Conservation (phyloP, 37 sponge, comb jelly and placozoan genomes). For the Cliona cf. orientalis region DNA sequence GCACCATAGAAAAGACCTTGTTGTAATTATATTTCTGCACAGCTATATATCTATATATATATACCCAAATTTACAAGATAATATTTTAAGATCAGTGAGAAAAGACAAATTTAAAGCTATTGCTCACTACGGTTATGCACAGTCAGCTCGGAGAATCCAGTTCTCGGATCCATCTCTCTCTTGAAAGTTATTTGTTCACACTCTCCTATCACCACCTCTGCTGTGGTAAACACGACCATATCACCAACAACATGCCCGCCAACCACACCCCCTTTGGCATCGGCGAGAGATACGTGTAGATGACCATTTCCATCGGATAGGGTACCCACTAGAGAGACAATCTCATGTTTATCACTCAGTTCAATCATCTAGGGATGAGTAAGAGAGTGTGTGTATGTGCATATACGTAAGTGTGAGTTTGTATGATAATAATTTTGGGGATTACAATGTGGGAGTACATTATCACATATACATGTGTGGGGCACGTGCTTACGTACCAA, state of each 20-base stretch:
- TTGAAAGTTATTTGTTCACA: conserved; percentile 22
- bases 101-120: neutral
- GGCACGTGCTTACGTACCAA: neutral
- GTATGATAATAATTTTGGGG: neutral
- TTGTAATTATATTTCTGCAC: neutral
- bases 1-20: neutral
- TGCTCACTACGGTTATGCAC: neutral
- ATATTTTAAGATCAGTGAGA: too few relatives aligned
- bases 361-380: conserved; percentile 24
- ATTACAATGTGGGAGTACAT: neutral
- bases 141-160: conserved; percentile 48
- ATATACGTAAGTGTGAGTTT: neutral
- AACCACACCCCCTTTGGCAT: conserved; percentile 37
- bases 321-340: conserved; percentile 55
- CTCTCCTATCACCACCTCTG: conserved; percentile 55
- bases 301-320: conserved; percentile 61
- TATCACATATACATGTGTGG: too few relatives aligned
- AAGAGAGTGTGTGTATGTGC: neutral
- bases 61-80: too few relatives aligned
- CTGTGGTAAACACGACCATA: conserved; percentile 61
- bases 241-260: conserved; percentile 53
- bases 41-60: too few relatives aligned
- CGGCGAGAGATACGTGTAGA: conserved; percentile 45
- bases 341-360: conserved; percentile 36
- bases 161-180: conserved; percentile 24